Base-by-base conservation (phyloP, 1,140 invertebrate genomes). In the Andricus grossulariae region DNA sequence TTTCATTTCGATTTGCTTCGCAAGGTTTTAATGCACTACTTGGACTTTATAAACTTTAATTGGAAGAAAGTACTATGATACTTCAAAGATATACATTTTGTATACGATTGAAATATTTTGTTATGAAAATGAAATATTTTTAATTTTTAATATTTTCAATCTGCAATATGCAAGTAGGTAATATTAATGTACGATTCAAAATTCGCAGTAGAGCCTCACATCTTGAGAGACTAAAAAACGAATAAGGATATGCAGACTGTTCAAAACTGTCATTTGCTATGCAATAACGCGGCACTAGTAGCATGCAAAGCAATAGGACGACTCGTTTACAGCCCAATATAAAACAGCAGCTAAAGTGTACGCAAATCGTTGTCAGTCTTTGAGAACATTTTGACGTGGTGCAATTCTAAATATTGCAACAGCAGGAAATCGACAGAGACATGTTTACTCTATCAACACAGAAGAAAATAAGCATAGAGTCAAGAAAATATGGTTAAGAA, bases 271-370 rank as follows among this genome's bases (percentile, higher is more conserved):
- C 79, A 81, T 50, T 72, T 76, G 72, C 49, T 76, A 76, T 79
- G 82, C 80, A 83, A 83, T 83, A 83, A 83, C 77, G 52, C 70
- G 52, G 82, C 73, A 83, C 81, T 83, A 83, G 75, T 60, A 72
- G 49, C 50, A 39, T 39, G 51, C n/a, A 50, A 25, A 45, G 52
- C 51, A 51, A 50, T 71, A 32, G 60, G 60, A 45, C 32, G 60
- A 45, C 45, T 66, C n/a, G n/a, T 66, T 39, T 39, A 39, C 32
- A 66, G n/a, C 32, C 2, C 25, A 66, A 66, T 16, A 66, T 66
- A 32, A 32, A 45, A 66, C 45, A 39, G 15, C 32, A 66, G 25
- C 25, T 10, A 15, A 66, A 16, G 25, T 66, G 7, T 45, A 66
- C 25, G 60, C 16, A 4, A 16, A 66, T 66, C 15, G 0, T 39